A percentile compares a stretch with the other conserved stretches of the same genome.
Evolutionary conservation across 2,888 invertebrate species (phyloP).

Genomic region (Ecliptopera silaceata): DNA sequence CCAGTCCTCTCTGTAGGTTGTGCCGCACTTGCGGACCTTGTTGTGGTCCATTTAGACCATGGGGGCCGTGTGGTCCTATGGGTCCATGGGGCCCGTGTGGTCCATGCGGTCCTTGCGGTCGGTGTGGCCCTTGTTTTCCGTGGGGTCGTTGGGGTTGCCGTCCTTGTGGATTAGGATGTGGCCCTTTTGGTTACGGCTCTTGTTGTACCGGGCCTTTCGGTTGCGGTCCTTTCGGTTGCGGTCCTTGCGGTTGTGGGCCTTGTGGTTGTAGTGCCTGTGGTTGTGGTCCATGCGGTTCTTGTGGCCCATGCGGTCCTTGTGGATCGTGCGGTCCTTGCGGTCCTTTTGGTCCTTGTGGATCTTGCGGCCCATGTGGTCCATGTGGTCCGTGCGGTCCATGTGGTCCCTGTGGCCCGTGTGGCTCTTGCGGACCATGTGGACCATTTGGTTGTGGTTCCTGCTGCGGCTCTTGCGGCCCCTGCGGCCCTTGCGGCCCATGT

Average conservation of each 20-base stretch:
- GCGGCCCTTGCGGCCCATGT: conserved; percentile 46
- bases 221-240: conserved; percentile 14
- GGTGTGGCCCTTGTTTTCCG: conserved; percentile 20
- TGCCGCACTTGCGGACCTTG: conserved; percentile 39
- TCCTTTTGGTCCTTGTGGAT: background rate
- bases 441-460: conserved; percentile 51
- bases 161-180: conserved; percentile 38
- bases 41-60: conserved; percentile 27
- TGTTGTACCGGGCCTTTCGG: conserved; percentile 19
- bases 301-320: background rate
- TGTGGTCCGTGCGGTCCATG: conserved; percentile 39
- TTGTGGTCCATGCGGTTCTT: background rate
- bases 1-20: conserved; percentile 35
- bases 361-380: conserved; percentile 1
- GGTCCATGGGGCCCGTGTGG: conserved; percentile 32
- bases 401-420: conserved; percentile 36
- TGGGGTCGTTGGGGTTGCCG: conserved; percentile 35
- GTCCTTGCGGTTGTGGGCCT: background rate
- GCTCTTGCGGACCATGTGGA: conserved; percentile 43
- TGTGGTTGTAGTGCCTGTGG: background rate
- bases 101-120: conserved; percentile 35
- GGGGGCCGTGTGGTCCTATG: conserved; percentile 32
- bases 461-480: conserved; percentile 44
- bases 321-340: background rate
- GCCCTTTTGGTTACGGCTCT: conserved; percentile 38